Base-by-base conservation (phyloP, 1,140 invertebrate species). In the Meloidogyne floridensis region DNA sequence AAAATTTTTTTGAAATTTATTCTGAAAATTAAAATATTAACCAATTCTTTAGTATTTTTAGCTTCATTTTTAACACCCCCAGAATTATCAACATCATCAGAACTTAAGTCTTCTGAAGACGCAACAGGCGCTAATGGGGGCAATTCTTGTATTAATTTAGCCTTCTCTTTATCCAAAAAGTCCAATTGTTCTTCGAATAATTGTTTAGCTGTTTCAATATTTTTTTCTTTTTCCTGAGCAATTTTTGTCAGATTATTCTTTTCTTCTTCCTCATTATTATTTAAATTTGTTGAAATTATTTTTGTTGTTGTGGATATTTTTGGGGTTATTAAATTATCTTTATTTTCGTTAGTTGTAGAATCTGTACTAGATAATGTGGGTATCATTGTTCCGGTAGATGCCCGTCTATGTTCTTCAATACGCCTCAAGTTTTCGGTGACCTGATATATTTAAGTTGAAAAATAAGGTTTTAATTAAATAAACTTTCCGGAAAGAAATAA, bases 141-240 rank as follows among this genome's bases (percentile, higher is more conserved):
- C 47, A 89, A 83, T 73, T 89, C 88, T 81, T 90, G 87, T 10
- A 89, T 84, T 10, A 89, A 83, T 83, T 89, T 89, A 42, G 85
- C 84, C 84, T 89, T 89, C 84, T 89, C 87, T 79, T 88, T 85
- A 56, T 89, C 88, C 70, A 89, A 83, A 79, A 89, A 89, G 75
- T 89, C 88, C 59, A 89, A 78, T 75, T 89, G 88, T 78, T 89
- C 88, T 65, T 87, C 87, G 73, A 89, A 89, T 13, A 89, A 72
- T 72, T 87, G 87, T 20, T 85, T n/a, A 5, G 87, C 87, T 18
- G 81, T 82, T 72, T 87, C 87, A 11, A 87, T 86, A 65, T 87
- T 82, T 59, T 32, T 51, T 15, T 53, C 47, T 53, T 74, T 42
- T 32, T 47, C 18, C 53, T 83, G 18, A 2, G n/a, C 8, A 10